A percentile compares a stretch with the other conserved stretches of the same genome.
Conservation (phyloP, 2,797 vertebrate genomes). For the Thamnophis elegans region DNA sequence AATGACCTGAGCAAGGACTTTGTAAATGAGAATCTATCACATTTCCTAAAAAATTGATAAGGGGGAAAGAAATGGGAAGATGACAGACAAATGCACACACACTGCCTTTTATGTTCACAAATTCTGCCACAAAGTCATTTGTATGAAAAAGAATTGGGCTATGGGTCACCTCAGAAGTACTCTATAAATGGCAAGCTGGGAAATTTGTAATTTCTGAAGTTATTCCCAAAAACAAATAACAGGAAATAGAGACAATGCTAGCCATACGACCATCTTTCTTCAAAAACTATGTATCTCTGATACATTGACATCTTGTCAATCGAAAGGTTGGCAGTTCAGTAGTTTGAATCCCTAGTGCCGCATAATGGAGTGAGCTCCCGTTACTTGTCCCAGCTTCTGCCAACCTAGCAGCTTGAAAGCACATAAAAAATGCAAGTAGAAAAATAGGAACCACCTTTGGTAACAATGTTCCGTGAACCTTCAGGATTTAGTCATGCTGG, state of each 20-base stretch:
- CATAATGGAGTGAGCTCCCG: too few relatives aligned
- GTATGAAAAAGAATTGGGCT: neutral
- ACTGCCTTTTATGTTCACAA: slow-evolving; percentile 11
- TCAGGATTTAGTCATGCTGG: too few relatives aligned
- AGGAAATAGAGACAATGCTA: neutral
- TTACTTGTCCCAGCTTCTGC: too few relatives aligned
- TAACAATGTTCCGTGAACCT: too few relatives aligned
- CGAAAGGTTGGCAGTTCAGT: too few relatives aligned
- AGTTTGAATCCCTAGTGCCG: too few relatives aligned
- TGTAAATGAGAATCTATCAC: slow-evolving; percentile 54
- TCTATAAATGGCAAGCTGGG: neutral
- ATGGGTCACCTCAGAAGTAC: neutral
- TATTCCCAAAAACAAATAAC: neutral
- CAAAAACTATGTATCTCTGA: neutral
- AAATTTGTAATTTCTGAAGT: neutral
- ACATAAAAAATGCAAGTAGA: too few relatives aligned
- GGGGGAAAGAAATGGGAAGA: slow-evolving; percentile 20
- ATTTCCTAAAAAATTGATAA: slow-evolving; percentile 24
- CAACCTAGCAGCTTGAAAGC: too few relatives aligned
- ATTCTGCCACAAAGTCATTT: slow-evolving; percentile 16
- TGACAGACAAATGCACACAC: neutral
- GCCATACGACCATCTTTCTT: neutral
- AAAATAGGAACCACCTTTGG: too few relatives aligned
- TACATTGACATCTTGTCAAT: too few relatives aligned
- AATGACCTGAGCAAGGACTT: slow-evolving; percentile 59